Evolutionary conservation across 2,888 invertebrate genomes (phyloP).

Genomic region (Acanthosepion lycidas): DNA sequence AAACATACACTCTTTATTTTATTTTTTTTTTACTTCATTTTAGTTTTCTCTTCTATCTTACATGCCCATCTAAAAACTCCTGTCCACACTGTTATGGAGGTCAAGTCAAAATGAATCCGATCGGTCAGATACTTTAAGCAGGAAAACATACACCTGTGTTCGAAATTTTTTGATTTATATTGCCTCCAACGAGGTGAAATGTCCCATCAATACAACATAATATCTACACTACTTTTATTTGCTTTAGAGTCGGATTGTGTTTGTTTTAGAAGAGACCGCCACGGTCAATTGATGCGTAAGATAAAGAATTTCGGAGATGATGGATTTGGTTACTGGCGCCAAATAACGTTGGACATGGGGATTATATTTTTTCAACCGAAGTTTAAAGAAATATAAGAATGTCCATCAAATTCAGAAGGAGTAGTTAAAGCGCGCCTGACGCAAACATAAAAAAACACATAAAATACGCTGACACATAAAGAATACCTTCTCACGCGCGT

Average conservation of each 20-base stretch:
- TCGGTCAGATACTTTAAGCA: neutral
- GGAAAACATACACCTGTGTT: neutral
- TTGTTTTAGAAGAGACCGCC: neutral
- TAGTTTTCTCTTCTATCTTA: neutral
- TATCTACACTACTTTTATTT: neutral
- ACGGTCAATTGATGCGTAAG: conserved; percentile 21
- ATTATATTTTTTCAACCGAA: neutral
- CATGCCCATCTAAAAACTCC: neutral
- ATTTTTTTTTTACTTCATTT: neutral
- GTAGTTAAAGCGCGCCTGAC: neutral
- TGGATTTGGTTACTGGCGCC: neutral
- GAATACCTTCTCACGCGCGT: neutral
- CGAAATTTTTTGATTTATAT: neutral
- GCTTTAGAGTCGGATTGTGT: neutral
- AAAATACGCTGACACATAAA: neutral
- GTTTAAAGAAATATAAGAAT: neutral
- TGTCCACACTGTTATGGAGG: neutral
- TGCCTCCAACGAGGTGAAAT: neutral
- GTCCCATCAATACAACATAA: neutral
- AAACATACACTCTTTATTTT: neutral
- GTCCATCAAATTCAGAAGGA: neutral
- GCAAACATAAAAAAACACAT: neutral
- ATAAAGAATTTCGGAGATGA: neutral
- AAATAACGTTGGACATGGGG: neutral
- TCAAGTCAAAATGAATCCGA: neutral